These are phyloP conservation scores for Rhopalosiphum padi DNA, from an alignment of 1,140 invertebrate genomes.

Conservation along the genomic window DNA sequence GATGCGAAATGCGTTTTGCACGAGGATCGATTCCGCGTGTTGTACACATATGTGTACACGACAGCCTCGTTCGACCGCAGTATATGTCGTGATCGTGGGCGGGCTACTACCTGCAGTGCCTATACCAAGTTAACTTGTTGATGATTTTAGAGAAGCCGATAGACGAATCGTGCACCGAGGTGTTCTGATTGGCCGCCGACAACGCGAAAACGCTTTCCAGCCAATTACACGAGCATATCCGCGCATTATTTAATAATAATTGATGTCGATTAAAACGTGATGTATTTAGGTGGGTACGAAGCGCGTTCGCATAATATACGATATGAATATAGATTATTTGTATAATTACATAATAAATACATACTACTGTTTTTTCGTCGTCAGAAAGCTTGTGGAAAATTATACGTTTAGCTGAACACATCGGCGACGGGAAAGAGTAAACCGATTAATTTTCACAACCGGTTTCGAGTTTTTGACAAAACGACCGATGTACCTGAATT, in stretches of 20 bases:
- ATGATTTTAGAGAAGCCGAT: not conserved
- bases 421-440: not conserved
- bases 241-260: not conserved
- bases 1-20: not conserved
- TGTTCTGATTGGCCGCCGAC: conserved; percentile 1
- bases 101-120: not conserved
- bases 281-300: not conserved
- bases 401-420: not conserved
- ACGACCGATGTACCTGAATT: not conserved
- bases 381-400: not conserved
- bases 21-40: not conserved
- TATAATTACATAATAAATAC: not conserved
- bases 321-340: not conserved
- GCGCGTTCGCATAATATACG: not conserved
- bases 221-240: not conserved
- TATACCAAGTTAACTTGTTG: conserved; percentile 10
- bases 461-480: not conserved
- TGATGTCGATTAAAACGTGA: not conserved
- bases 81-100: conserved; percentile 16
- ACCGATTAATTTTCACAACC: not conserved
- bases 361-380: not conserved
- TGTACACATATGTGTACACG: not conserved
- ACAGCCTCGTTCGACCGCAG: not conserved
- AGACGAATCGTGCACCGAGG: conserved; percentile 22
- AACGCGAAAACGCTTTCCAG: conserved; percentile 4